Evolutionary conservation across 2,888 invertebrate genomes (phyloP).

Genomic region (Creontiades dilutus): DNA sequence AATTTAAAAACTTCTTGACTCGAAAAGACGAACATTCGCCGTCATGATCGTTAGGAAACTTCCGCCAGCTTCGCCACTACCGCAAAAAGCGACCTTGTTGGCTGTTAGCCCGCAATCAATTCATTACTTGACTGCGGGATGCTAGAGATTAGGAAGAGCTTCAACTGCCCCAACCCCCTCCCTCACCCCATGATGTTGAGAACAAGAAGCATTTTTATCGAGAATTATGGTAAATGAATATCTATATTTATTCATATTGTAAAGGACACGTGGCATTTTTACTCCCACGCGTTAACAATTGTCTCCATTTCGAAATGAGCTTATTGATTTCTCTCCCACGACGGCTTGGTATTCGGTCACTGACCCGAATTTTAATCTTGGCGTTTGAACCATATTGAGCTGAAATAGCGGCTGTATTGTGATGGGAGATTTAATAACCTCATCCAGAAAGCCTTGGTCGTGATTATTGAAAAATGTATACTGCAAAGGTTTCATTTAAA

Average conservation of each 20-base stretch:
- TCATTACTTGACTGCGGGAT: conserved; percentile 8
- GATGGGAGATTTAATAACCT: no score
- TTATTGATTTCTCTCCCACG: neutral
- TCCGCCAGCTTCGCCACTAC: neutral
- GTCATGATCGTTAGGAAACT: neutral
- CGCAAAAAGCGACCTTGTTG: conserved; percentile 6
- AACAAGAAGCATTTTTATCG: no score
- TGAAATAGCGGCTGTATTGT: neutral
- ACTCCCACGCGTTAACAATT: neutral
- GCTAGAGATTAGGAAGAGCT: conserved; percentile 1
- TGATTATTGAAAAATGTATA: no score
- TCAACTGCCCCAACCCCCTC: no score
- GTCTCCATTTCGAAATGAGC: neutral
- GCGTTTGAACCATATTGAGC: neutral
- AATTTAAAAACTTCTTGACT: no score
- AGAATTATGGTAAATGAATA: no score
- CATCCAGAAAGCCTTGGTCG: no score
- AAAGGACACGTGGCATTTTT: no score
- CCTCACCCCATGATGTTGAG: no score
- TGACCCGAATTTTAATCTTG: neutral
- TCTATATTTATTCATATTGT: no score
- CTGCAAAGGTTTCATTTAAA: no score
- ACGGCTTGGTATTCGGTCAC: neutral
- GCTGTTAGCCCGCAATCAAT: conserved; percentile 32
- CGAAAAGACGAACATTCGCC: no score